Conservation (phyloP, 1,140 invertebrate genomes). For the Aphaenogaster rudis region DNA sequence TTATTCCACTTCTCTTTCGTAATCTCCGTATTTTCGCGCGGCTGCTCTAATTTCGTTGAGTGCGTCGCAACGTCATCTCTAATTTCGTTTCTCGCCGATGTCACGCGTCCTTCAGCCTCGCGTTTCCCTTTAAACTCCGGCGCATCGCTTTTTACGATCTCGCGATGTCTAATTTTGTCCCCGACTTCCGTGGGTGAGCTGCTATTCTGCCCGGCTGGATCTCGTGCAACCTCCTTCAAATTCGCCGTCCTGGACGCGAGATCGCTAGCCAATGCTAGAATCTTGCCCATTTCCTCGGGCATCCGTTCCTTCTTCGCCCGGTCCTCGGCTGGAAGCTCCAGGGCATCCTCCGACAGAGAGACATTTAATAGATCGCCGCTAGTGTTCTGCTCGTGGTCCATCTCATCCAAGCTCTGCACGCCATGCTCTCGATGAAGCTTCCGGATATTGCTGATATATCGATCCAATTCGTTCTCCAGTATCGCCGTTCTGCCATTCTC, state of each 20-base stretch:
- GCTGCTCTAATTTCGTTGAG: conserved; percentile 66
- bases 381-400: conserved; percentile 81
- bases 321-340: conserved; percentile 55
- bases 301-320: conserved; percentile 51
- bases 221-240: neutral
- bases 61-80: conserved; percentile 70
- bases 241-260: conserved; percentile 58
- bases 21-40: conserved; percentile 37
- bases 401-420: conserved; percentile 74
- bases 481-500: conserved; percentile 28
- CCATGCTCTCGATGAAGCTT: conserved; percentile 75
- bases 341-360: conserved; percentile 78
- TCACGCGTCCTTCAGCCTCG: conserved; percentile 36
- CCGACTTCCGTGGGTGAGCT: neutral
- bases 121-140: conserved; percentile 60
- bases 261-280: conserved; percentile 73
- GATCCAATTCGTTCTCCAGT: conserved; percentile 79
- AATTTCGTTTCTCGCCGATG: conserved; percentile 72
- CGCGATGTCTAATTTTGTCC: conserved; percentile 33
- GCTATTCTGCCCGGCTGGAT: neutral
- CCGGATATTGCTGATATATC: conserved; percentile 81
- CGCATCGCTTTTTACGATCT: conserved; percentile 2
- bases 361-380: conserved; percentile 82
- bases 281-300: conserved; percentile 55
- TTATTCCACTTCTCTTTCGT: conserved; percentile 31